Conservation (phyloP, 1,140 invertebrate genomes). For the Vanessa tameamea region DNA sequence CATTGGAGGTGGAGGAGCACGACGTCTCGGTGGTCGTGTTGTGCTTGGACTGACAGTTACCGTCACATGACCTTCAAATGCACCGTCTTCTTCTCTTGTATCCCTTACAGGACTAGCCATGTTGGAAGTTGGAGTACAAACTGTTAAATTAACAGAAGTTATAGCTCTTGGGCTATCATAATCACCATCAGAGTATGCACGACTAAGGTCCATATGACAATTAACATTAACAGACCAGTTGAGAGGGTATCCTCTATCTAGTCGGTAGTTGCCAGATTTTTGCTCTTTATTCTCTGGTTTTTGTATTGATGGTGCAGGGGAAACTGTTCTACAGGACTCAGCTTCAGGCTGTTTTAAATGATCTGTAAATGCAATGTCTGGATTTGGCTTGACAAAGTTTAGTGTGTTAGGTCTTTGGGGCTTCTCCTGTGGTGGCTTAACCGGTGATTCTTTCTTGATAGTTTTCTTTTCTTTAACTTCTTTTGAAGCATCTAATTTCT, state of each 20-base stretch:
- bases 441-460: slow-evolving; percentile 61
- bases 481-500: slow-evolving; percentile 64
- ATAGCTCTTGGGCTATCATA: slow-evolving; percentile 73
- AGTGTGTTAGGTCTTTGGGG: slow-evolving; percentile 73
- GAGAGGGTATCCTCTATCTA: slow-evolving; percentile 69
- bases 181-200: slow-evolving; percentile 72
- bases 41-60: slow-evolving; percentile 78
- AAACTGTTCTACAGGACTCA: slow-evolving; percentile 60
- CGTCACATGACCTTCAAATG: slow-evolving; percentile 75
- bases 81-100: slow-evolving; percentile 61
- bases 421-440: slow-evolving; percentile 52
- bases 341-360: slow-evolving; percentile 59
- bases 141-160: slow-evolving; percentile 78
- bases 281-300: slow-evolving; percentile 56
- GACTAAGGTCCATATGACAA: slow-evolving; percentile 81
- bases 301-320: slow-evolving; percentile 54
- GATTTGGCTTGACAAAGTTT: slow-evolving; percentile 74
- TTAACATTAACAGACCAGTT: slow-evolving; percentile 83
- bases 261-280: slow-evolving; percentile 51
- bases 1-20: slow-evolving; percentile 62
- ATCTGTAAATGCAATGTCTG: slow-evolving; percentile 77
- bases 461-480: slow-evolving; percentile 71
- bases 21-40: slow-evolving; percentile 56
- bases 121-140: slow-evolving; percentile 77
- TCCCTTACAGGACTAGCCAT: slow-evolving; percentile 73